Conservation (phyloP, 2,113 vertebrate species). For the Oceanites oceanicus region DNA sequence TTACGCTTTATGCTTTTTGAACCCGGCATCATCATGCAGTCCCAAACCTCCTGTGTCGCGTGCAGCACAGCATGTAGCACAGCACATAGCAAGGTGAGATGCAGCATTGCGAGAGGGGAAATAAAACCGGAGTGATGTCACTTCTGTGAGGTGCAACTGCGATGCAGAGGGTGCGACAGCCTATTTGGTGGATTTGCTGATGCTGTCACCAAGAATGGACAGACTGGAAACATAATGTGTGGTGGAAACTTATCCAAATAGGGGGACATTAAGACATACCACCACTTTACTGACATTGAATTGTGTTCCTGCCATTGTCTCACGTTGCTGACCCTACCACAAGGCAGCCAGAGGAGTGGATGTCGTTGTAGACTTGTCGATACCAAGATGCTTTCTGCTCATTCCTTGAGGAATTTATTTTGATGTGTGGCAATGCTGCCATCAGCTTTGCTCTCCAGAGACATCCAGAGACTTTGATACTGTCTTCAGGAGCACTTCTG, state of each 20-base stretch:
- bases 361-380: accelerated
- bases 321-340: not conserved
- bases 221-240: not conserved
- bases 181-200: not conserved
- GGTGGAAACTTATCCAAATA: not conserved
- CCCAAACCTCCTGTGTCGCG: not conserved
- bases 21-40: no score
- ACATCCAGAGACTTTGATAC: not conserved
- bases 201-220: not conserved
- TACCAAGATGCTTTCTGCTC: accelerated
- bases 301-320: not conserved
- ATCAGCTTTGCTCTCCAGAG: not conserved
- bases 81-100: not conserved
- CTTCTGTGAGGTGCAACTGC: not conserved
- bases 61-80: not conserved
- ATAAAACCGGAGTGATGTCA: not conserved
- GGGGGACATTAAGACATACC: not conserved
- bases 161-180: not conserved
- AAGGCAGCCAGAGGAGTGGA: not conserved
- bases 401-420: not conserved
- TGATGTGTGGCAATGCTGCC: not conserved
- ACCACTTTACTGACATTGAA: not conserved
- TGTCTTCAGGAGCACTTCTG: not conserved
- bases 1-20: not conserved
- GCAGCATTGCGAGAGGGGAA: not conserved